A percentile compares a stretch with the other conserved stretches of the same genome.
Evolutionary conservation across 2,113 vertebrate genomes (phyloP).

Genomic region (Strix aluco): DNA sequence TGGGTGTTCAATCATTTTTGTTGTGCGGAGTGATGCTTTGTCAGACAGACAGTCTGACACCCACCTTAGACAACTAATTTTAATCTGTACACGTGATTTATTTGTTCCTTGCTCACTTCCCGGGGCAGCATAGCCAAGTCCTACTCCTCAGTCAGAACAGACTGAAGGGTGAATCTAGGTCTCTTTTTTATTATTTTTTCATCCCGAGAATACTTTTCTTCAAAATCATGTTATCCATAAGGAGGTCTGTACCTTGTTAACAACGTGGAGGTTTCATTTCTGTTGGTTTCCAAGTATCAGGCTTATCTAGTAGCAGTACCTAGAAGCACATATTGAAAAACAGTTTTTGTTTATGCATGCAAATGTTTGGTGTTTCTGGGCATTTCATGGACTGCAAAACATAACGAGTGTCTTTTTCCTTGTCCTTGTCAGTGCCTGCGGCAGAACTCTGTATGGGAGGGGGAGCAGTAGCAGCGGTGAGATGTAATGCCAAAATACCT

Average conservation of each 20-base stretch:
- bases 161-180: neutral
- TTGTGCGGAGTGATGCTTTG: neutral
- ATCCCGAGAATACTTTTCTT: neutral
- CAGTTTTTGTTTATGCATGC: neutral
- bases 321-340: neutral
- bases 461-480: neutral
- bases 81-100: neutral
- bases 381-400: neutral
- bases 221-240: neutral
- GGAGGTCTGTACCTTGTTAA: neutral
- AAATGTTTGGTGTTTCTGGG: neutral
- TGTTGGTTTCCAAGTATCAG: neutral
- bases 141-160: neutral
- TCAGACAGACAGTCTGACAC: neutral
- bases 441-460: neutral
- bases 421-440: accelerated
- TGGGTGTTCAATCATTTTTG: neutral
- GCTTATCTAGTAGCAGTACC: neutral
- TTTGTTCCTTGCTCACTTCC: neutral
- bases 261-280: neutral
- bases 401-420: neutral
- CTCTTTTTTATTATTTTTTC: neutral
- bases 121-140: neutral
- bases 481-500: neutral
- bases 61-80: neutral